A percentile compares a stretch with the other conserved stretches of the same genome.
Conservation (phyloP, 2,888 invertebrate genomes). For the Hirtodrosophila duncani region DNA sequence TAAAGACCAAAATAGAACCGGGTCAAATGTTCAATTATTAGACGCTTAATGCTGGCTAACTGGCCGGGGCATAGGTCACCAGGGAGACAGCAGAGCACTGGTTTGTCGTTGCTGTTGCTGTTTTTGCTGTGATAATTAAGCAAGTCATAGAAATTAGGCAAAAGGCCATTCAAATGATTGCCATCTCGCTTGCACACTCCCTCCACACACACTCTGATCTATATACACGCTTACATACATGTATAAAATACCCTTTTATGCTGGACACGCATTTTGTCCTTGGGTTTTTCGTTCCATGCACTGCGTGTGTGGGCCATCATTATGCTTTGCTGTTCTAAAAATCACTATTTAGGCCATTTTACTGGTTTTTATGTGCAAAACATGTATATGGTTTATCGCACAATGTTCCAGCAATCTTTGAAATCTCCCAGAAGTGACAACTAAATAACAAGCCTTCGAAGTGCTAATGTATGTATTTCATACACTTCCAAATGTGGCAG, state of each 20-base stretch:
- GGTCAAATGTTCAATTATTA: conserved; percentile 72
- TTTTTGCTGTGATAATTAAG: conserved; percentile 65
- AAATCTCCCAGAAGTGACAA: too few species aligned
- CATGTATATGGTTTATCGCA: too few species aligned
- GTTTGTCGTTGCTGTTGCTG: neutral
- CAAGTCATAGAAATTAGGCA: conserved; percentile 73
- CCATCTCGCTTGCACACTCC: conserved; percentile 44
- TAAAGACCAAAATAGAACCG: too few species aligned
- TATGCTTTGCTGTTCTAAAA: too few species aligned
- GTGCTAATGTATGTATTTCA: too few species aligned
- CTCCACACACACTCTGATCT: conserved; percentile 18
- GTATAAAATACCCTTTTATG: conserved; percentile 49
- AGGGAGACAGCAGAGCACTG: conserved; percentile 23
- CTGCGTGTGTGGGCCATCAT: too few species aligned
- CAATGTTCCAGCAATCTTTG: too few species aligned
- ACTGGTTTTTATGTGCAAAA: too few species aligned
- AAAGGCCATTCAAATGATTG: conserved; percentile 72
- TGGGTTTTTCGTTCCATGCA: too few species aligned
- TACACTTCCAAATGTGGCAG: too few species aligned
- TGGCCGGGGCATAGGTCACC: conserved; percentile 24
- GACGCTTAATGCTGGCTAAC: conserved; percentile 54
- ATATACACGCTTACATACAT: conserved; percentile 2
- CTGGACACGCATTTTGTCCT: conserved; percentile 29
- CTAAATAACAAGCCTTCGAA: too few species aligned
- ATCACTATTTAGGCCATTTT: too few species aligned